Conservation (phyloP, 2,797 vertebrate species). For the Podarcis siculus region DNA sequence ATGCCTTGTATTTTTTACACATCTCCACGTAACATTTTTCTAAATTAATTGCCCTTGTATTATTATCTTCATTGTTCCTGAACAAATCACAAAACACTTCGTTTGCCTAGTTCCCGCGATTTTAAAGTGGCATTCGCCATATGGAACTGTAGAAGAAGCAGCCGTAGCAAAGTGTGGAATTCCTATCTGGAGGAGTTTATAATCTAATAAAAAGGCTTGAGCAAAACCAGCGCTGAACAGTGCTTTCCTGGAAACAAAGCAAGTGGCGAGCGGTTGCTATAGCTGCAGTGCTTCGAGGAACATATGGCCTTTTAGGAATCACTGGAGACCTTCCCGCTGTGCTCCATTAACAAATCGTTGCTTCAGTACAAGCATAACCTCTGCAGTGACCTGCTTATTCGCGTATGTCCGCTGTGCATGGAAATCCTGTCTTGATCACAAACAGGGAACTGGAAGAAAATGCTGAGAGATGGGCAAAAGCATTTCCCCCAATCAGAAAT, state of each 20-base stretch:
- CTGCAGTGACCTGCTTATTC: background rate
- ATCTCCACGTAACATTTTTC: background rate
- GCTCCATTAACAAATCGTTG: conserved; percentile 9
- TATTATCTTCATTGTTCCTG: background rate
- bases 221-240: background rate
- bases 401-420: background rate
- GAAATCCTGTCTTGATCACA: background rate
- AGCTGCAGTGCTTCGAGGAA: conserved; percentile 28
- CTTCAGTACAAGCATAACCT: background rate
- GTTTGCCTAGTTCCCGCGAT: background rate
- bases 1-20: no score
- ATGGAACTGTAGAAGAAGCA: background rate
- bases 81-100: background rate
- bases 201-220: background rate
- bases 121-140: background rate
- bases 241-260: conserved; percentile 19
- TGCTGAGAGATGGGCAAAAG: background rate
- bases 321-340: conserved; percentile 3
- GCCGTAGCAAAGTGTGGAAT: conserved; percentile 11
- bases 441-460: background rate
- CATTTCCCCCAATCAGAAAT: background rate
- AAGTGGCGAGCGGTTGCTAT: conserved; percentile 18
- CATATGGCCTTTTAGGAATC: conserved; percentile 36
- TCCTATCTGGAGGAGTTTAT: background rate
- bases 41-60: background rate